Evolutionary conservation across 2,113 vertebrate species (phyloP), one percentile per base, ranked within the genome.

Genomic region (Tragulus kanchil): DNA sequence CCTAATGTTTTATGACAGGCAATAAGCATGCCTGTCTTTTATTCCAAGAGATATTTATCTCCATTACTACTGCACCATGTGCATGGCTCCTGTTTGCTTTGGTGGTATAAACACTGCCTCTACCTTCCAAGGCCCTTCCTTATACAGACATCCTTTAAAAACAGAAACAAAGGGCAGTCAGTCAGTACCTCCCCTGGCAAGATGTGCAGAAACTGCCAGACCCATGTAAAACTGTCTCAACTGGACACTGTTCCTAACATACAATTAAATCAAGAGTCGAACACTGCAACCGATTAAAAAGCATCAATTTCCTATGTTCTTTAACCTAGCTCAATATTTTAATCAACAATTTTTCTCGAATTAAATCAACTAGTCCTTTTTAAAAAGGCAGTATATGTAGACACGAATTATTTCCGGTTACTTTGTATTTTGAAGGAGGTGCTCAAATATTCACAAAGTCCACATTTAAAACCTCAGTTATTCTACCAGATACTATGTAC

Each of bases 101-200:
- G 64, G 26, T 45, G 45, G 36, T 83, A 36, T 36, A 73, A 31
- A 64, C 86, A 71, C 61, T 85, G 31, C 50, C 65, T 83, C 75
- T 85, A 77, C 81, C 59, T 92, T 82, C 45, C 17, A 95, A 83
- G 89, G 31, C 59, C 90, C 61, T 86, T 65, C 81, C 31, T 90
- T 36, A 86, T 8, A 92, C 17, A 90, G 31, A 62, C n/a, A 88
- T 75, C 89, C 69, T 88, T 94, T 52, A 79, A 94, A 95, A 78
- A 88, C 0, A 95, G 75, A 97, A 95, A 96, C 96, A 94, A 97
- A 96, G 61, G 59, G 85, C 61, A 88, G 86, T 16, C 78, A 59
- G 61, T n/a, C 65, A 64, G 67, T 82, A 92, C 52, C 45, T 89
- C 31, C 12, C 56, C 48, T 45, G 77, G 71, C 45, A 88, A 56